phyloP scores from a whole-genome alignment of 2,888 invertebrate genomes.

The Pachydiplax longipennis region DNA sequence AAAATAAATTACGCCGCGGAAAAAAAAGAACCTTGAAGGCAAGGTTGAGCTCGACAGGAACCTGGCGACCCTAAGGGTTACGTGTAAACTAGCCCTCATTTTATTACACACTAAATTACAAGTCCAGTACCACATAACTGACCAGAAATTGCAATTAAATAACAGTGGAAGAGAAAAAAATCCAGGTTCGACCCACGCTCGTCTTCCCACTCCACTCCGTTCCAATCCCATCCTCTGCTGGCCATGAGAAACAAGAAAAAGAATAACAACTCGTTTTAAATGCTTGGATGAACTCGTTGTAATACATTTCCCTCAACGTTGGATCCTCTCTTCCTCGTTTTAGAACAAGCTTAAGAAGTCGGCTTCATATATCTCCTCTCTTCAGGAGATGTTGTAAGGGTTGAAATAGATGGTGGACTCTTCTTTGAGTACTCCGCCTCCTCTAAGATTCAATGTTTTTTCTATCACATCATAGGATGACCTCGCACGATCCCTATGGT shows the following conservation, averaged over 20 bases:
- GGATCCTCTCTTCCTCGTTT: background rate
- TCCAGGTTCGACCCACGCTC: background rate
- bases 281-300: conserved; percentile 36
- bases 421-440: background rate
- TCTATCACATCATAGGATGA: background rate
- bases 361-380: conserved; percentile 38
- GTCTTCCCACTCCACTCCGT: background rate
- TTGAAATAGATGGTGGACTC: conserved; percentile 17
- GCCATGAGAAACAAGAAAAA: background rate
- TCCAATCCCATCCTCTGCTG: background rate
- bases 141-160: conserved; percentile 3
- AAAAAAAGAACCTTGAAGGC: background rate
- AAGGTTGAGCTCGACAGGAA: background rate
- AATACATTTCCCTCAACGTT: conserved; percentile 23
- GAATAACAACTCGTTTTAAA: background rate
- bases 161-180: background rate
- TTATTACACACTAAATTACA: background rate
- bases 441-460: background rate
- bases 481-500: background rate
- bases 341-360: conserved; percentile 38
- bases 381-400: conserved; percentile 21
- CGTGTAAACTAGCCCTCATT: background rate
- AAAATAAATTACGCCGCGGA: background rate
- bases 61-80: background rate
- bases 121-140: background rate